A percentile compares a stretch with the other conserved stretches of the same genome.
These are phyloP conservation scores for Coelinius sp. DNA, from an alignment of 2,888 invertebrate species.

Conservation along the genomic window DNA sequence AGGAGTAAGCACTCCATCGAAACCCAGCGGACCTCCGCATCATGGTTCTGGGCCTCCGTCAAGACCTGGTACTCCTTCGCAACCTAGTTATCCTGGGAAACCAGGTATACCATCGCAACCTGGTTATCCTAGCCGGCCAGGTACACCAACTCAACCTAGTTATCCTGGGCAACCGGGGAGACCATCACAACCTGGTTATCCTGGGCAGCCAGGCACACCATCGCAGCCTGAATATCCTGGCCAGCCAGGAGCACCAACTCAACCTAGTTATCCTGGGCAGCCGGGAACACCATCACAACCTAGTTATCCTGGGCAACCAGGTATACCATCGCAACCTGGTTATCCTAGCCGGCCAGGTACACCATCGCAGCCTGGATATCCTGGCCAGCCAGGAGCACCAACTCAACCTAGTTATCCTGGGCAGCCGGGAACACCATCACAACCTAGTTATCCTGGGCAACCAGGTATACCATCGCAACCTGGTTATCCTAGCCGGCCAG, in stretches of 20 bases:
- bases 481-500: conserved; percentile 45
- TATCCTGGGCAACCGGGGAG: conserved; percentile 47
- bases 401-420: too few relatives aligned
- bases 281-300: conserved; percentile 58
- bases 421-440: background rate
- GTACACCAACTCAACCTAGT: conserved; percentile 17
- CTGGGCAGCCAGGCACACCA: too few relatives aligned
- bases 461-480: conserved; percentile 25
- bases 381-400: too few relatives aligned
- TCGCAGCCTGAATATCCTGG: conserved; percentile 44
- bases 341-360: conserved; percentile 31
- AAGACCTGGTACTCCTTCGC: conserved; percentile 45
- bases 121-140: conserved; percentile 18
- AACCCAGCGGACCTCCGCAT: conserved; percentile 24
- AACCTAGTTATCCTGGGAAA: too few relatives aligned
- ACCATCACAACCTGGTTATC: background rate
- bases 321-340: conserved; percentile 46
- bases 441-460: conserved; percentile 25
- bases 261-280: conserved; percentile 48
- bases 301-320: conserved; percentile 39
- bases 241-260: conserved; percentile 53
- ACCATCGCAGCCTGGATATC: conserved; percentile 43
- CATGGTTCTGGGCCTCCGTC: too few relatives aligned
- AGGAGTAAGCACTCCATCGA: background rate
- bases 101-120: conserved; percentile 12